These are phyloP conservation scores for Equus przewalskii DNA, from an alignment of 2,113 vertebrate genomes.

Conservation along the genomic window DNA sequence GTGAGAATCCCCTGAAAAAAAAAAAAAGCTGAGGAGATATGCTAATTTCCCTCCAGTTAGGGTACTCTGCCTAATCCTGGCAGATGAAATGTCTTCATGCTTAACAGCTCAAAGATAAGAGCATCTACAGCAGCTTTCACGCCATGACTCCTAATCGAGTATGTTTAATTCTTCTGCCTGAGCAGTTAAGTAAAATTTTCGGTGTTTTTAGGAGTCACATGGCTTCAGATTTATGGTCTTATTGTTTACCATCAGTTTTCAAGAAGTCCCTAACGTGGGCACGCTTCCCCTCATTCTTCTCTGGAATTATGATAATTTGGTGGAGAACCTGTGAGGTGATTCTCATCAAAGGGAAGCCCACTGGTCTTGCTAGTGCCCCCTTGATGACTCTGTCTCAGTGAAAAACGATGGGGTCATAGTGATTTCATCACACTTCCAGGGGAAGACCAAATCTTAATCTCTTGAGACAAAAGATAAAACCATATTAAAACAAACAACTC, in stretches of 20 bases:
- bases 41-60: neutral
- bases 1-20: neutral
- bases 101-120: neutral
- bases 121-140: neutral
- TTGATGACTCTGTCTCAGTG: neutral
- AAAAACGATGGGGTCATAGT: neutral
- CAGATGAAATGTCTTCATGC: neutral
- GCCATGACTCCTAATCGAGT: neutral
- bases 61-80: neutral
- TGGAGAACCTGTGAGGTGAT: neutral
- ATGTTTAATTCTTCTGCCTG: neutral
- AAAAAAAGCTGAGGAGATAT: neutral
- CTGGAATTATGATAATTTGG: neutral
- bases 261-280: neutral
- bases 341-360: neutral
- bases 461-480: conserved; percentile 26
- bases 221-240: neutral
- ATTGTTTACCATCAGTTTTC: neutral
- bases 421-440: neutral
- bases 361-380: neutral
- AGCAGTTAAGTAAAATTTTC: neutral
- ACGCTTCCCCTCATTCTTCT: neutral
- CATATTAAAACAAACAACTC: neutral
- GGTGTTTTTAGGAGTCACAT: neutral
- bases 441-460: neutral